phyloP scores from a whole-genome alignment of 2,113 vertebrate species.

The Otolemur garnettii region DNA sequence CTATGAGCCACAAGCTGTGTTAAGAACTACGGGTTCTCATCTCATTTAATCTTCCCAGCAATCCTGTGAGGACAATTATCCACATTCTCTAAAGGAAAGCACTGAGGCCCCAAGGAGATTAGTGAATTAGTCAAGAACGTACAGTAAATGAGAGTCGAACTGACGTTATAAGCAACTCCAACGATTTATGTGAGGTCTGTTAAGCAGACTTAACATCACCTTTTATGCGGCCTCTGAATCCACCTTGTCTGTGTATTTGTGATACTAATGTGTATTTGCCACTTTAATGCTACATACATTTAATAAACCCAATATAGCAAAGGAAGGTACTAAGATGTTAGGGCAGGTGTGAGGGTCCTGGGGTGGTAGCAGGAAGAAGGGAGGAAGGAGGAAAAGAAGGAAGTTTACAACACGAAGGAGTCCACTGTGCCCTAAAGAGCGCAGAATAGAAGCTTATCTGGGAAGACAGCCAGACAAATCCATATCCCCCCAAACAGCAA shows the following conservation, averaged over 20 bases:
- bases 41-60: neutral
- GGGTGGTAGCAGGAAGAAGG: neutral
- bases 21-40: neutral
- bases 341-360: neutral
- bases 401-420: neutral
- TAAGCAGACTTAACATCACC: neutral
- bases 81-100: conserved; percentile 6
- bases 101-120: neutral
- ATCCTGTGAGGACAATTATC: neutral
- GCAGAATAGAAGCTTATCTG: neutral
- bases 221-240: neutral
- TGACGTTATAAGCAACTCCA: neutral
- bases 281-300: neutral
- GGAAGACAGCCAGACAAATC: neutral
- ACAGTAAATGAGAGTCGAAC: neutral
- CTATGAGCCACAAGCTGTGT: neutral
- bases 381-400: neutral
- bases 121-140: neutral
- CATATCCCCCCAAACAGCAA: neutral
- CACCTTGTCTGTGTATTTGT: neutral
- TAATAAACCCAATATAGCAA: neutral
- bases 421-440: neutral
- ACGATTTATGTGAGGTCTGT: neutral
- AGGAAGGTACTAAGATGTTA: neutral
- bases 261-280: neutral